Evolutionary conservation across 2,797 vertebrate species (phyloP).

Genomic region (Alfaro cultratus): DNA sequence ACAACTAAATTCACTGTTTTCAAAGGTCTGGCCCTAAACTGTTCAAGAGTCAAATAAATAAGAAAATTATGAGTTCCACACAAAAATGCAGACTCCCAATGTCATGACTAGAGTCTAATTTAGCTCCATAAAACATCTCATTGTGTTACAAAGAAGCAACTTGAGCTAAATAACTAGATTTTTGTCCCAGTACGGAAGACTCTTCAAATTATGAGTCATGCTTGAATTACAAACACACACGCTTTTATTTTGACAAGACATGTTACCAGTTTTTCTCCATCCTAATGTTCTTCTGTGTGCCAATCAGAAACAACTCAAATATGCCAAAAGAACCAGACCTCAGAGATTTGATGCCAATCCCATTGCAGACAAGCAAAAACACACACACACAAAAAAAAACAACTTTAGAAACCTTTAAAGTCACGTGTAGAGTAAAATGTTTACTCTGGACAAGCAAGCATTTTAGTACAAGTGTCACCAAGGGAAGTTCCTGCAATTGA

Average conservation of each 20-base stretch:
- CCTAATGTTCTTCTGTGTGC: not conserved
- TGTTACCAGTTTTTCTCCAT: not conserved
- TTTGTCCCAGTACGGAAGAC: not conserved
- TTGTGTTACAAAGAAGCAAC: not conserved
- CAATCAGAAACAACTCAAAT: conserved; percentile 16
- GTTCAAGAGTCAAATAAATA: conserved; percentile 5
- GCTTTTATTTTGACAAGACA: not conserved
- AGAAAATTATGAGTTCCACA: not conserved
- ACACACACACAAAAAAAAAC: conserved; percentile 59
- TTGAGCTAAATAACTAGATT: not conserved
- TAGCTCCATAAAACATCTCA: not conserved
- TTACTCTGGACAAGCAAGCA: conserved; percentile 11
- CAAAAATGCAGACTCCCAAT: not conserved
- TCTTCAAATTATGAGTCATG: not conserved
- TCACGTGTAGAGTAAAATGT: too few relatives aligned
- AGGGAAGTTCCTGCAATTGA: conserved; percentile 71
- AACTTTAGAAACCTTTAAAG: conserved; percentile 63
- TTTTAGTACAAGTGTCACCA: conserved; percentile 69
- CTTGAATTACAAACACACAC: not conserved
- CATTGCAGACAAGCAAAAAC: conserved; percentile 27
- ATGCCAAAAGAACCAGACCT: conserved; percentile 43
- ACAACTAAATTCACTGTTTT: conserved; percentile 14
- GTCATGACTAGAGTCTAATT: not conserved
- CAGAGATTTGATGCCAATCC: conserved; percentile 43
- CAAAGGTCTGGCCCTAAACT: conserved; percentile 5